Evolutionary conservation across 2,113 vertebrate genomes (phyloP).

Genomic region (Epinephelus fuscoguttatus): DNA sequence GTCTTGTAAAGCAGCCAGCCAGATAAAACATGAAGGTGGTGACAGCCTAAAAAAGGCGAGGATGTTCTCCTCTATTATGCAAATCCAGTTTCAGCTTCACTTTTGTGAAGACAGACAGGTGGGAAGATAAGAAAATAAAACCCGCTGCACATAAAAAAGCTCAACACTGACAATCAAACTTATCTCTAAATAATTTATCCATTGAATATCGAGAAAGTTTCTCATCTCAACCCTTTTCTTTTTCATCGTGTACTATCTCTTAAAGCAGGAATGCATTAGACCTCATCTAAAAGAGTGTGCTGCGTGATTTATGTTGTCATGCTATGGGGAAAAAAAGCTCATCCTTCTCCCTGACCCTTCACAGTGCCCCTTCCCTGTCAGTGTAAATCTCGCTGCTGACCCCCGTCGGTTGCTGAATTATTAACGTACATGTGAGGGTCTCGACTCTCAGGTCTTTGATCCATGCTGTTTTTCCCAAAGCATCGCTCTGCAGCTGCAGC

Average conservation of each 20-base stretch:
- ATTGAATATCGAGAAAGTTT: not conserved
- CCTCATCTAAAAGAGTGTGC: not conserved
- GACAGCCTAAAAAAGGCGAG: not conserved
- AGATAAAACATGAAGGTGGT: not conserved
- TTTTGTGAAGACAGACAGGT: not conserved
- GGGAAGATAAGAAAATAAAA: not conserved
- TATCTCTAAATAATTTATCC: not conserved
- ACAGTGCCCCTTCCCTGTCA: not conserved
- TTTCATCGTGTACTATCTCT: not conserved
- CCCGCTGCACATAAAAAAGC: not conserved
- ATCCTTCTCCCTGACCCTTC: slow-evolving; percentile 1
- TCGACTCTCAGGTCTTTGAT: slow-evolving; percentile 47
- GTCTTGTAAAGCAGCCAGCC: not conserved
- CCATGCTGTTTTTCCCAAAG: slow-evolving; percentile 32
- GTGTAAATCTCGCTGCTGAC: slow-evolving; percentile 42
- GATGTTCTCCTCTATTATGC: not conserved
- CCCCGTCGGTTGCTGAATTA: slow-evolving; percentile 38
- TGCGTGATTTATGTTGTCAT: not conserved
- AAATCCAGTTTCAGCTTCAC: slow-evolving; percentile 2
- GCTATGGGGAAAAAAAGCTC: not conserved
- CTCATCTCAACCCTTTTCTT: not conserved
- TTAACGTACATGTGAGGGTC: slow-evolving; percentile 53
- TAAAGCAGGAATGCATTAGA: not conserved
- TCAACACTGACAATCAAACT: not conserved
- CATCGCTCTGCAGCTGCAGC: not conserved